Evolutionary conservation across 1,140 invertebrate species (phyloP).

Genomic region (Drosophila bifasciata): DNA sequence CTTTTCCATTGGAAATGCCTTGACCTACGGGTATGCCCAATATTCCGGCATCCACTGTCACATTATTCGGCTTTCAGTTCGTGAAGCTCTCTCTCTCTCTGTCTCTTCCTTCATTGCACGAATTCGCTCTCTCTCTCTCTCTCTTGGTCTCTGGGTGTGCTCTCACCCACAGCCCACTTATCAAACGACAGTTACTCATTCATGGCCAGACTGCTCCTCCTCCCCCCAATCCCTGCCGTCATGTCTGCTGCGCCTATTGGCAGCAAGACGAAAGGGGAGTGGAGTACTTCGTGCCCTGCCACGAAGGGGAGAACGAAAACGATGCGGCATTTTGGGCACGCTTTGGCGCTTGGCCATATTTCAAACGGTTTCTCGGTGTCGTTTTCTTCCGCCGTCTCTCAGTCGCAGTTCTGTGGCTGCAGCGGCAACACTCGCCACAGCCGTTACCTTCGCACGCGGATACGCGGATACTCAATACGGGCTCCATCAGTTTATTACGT

Average conservation of each 20-base stretch:
- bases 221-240: background rate
- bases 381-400: constrained; percentile 25
- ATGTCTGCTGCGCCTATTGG: constrained; percentile 63
- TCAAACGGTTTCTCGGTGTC: constrained; percentile 39
- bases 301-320: constrained; percentile 45
- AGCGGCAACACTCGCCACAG: constrained; percentile 39
- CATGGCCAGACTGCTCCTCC: constrained; percentile 64
- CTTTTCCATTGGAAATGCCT: too few species aligned
- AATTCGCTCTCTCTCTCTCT: constrained; percentile 7
- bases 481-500: constrained; percentile 62
- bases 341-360: constrained; percentile 67
- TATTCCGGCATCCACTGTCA: constrained; percentile 15
- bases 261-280: constrained; percentile 31
- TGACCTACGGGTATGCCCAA: background rate
- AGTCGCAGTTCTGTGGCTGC: constrained; percentile 72
- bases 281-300: constrained; percentile 15
- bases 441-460: constrained; percentile 37
- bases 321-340: constrained; percentile 75
- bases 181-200: constrained; percentile 74
- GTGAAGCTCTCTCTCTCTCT: constrained; percentile 15
- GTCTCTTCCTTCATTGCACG: constrained; percentile 6
- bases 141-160: constrained; percentile 13
- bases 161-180: constrained; percentile 67
- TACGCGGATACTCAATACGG: constrained; percentile 47
- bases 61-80: constrained; percentile 31